Evolutionary conservation across 1,140 invertebrate genomes (phyloP), one percentile per base, ranked within the genome.

Genomic region (Bombus cullumanus): DNA sequence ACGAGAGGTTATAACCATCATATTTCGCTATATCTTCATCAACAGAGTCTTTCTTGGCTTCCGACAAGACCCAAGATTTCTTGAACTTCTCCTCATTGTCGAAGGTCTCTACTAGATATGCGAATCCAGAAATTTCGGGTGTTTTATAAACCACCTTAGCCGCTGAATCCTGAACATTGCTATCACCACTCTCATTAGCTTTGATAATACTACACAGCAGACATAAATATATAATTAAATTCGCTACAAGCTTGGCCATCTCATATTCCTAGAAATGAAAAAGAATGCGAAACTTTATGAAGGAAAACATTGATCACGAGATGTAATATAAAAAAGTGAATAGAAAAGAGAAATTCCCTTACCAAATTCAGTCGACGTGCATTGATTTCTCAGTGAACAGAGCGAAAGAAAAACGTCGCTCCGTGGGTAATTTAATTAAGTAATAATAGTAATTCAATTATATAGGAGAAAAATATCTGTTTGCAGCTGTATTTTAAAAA

Each of bases 1-100:
- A 72, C 10, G 13, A 87, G n/a, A 53, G 80, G 80, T 78, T 62
- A 22, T 53, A 96, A 95, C 99, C 99, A 96, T 99, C 98, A 95
- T 99, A 99, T 96, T 99, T 99, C 6, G 98, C 97, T 86, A 99
- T 98, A 87, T 97, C 97, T 87, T 98, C 98, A 90, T 99, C 98
- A 22, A 97, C 97, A 82, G 97, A 98, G 87, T 99, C 98, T 95
- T 99, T 99, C 94, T 98, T 99, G 1, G 99, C 98, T 94, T 98
- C 96, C 0, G 99, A 99, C 86, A 97, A 95, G 1, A 98, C 95
- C 99, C 99, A 99, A 85, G 95, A 96, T 90, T 97, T 97, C 39
- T 97, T 96, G 87, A 98, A 98, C 43, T 95, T 95, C 28, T 96
- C 96, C 57, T 95, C 93, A 95, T 98, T 96, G 94, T 99, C 98